Conservation (phyloP, 2,113 vertebrate genomes). For the Panthera tigris region DNA sequence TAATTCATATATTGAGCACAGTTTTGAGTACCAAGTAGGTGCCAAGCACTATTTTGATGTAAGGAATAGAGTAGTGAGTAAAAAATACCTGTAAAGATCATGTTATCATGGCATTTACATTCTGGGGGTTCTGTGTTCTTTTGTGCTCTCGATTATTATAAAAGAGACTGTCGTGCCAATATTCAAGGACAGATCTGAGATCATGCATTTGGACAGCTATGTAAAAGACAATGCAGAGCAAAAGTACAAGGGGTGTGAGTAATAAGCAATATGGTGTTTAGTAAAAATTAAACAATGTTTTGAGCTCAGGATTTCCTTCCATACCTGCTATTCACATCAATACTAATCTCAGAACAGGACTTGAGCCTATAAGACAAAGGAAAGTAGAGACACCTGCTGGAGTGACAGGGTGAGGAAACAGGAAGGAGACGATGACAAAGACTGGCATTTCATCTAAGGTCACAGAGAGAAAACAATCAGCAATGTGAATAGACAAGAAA, state of each 20-base stretch:
- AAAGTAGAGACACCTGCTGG: slow-evolving; percentile 77
- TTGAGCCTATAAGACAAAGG: slow-evolving; percentile 65
- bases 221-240: slow-evolving; percentile 58
- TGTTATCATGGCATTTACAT: neutral
- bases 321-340: slow-evolving; percentile 67
- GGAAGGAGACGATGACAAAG: slow-evolving; percentile 66
- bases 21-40: neutral
- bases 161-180: neutral
- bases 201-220: slow-evolving; percentile 37
- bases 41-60: neutral
- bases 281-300: slow-evolving; percentile 66
- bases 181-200: slow-evolving; percentile 66
- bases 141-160: slow-evolving; percentile 9
- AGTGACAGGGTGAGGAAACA: slow-evolving; percentile 71
- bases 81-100: neutral
- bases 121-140: neutral
- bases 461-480: slow-evolving; percentile 28
- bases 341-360: slow-evolving; percentile 38
- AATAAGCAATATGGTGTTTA: slow-evolving; percentile 56
- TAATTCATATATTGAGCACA: neutral
- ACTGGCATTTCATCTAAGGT: slow-evolving; percentile 63
- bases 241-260: slow-evolving; percentile 42
- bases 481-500: slow-evolving; percentile 2
- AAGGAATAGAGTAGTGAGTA: neutral
- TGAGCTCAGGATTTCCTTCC: slow-evolving; percentile 74